These are phyloP conservation scores for Dendronephthya gigantea DNA, from an alignment of 64 coral and sea anemone species.

Conservation along the genomic window DNA sequence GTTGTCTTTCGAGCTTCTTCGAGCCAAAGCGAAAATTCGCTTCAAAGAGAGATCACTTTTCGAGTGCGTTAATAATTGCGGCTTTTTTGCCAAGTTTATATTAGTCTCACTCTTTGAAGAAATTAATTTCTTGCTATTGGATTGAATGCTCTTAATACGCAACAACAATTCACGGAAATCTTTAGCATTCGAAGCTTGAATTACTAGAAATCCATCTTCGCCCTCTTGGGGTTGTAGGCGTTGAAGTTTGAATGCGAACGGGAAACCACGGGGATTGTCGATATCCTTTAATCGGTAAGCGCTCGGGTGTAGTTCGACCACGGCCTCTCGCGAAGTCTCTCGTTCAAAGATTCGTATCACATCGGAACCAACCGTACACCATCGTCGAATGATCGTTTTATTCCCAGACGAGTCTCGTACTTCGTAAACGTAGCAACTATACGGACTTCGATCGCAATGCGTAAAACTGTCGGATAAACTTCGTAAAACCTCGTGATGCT, in stretches of 20 bases:
- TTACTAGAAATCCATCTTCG: neutral
- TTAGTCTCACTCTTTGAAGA: neutral
- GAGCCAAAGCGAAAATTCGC: neutral
- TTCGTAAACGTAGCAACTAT: slow-evolving; percentile 1
- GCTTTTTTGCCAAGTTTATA: neutral
- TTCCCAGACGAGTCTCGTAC: neutral
- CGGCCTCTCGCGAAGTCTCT: slow-evolving; percentile 13
- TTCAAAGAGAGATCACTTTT: neutral
- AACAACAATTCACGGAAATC: neutral
- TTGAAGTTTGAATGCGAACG: neutral
- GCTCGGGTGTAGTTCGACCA: neutral
- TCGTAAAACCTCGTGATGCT: neutral
- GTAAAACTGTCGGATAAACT: neutral
- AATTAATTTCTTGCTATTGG: neutral
- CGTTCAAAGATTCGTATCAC: neutral
- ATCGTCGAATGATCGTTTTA: slow-evolving; percentile 8
- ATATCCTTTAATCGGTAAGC: neutral
- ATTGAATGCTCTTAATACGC: neutral
- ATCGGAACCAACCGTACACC: neutral
- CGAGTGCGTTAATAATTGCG: neutral
- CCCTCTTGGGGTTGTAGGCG: neutral
- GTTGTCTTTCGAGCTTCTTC: neutral
- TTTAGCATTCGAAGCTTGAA: slow-evolving; percentile 13
- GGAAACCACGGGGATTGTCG: slow-evolving; percentile 7
- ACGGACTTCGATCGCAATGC: neutral